Base-by-base conservation (phyloP, 2,113 vertebrate species). In the Castor canadensis region DNA sequence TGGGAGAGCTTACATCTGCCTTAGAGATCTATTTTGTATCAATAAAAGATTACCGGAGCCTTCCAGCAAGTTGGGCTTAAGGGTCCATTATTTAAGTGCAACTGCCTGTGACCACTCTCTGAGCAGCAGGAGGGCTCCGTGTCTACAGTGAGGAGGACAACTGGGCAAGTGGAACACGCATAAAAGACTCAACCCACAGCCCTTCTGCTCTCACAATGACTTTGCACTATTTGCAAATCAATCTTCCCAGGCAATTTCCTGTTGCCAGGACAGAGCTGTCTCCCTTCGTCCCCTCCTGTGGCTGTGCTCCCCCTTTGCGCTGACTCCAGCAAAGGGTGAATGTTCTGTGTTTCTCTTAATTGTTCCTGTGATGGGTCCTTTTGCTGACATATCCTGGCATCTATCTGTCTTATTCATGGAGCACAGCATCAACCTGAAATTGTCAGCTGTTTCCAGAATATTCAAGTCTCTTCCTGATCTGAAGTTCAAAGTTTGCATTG, bases 211-310 rank as follows among this genome's bases (percentile, higher is more conserved):
- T 80, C 71, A 87, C 47, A 38, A 62, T 87, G 91, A 91, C 62
- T 89, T 54, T 72, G 75, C 79, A 38, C 56, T 19, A 22, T 0
- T 62, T 1, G n/a, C 95, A 66, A 66, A 94, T 97, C 91, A 60
- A 75, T 95, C 97, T 94, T 95, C 19, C 30, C 1, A 5, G 69
- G 91, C 89, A 91, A 95, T 97, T 96, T 96, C 86, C 93, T 79
- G 89, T 72, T 87, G 80, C 80, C 56, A 52, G 69, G n/a, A 87
- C 89, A 6, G 49, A 93, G 66, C 82, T 12, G n/a, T 19, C 72
- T 87, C 64, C 35, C 62, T 35, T 38, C 75, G 45, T 64, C 67
- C 89, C 76, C 38, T 79, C 62, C 88, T 0, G 38, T 56, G 2
- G 54, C 54, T 56, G n/a, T 24, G 16, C 6, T 17, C 80, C 58